A percentile compares a stretch with the other conserved stretches of the same genome.
These are phyloP conservation scores for Poecilia latipinna DNA, from an alignment of 2,113 vertebrate species.

Conservation along the genomic window DNA sequence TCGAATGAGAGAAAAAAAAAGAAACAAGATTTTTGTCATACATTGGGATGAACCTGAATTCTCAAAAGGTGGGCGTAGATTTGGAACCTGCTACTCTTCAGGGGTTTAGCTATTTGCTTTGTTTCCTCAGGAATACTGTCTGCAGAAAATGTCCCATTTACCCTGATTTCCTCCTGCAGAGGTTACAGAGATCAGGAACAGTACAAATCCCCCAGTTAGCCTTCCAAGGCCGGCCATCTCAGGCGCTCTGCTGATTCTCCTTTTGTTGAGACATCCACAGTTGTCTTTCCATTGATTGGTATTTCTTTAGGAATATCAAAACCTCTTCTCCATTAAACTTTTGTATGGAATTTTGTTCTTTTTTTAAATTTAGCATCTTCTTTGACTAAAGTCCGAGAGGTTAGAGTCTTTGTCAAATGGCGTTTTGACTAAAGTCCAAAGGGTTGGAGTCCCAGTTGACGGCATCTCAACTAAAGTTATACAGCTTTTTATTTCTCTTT, in stretches of 20 bases:
- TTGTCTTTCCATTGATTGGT: constrained; percentile 52
- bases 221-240: constrained; percentile 52
- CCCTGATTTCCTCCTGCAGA: constrained; percentile 38
- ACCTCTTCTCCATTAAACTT: not conserved
- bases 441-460: too few relatives aligned
- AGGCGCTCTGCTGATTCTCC: constrained; percentile 62
- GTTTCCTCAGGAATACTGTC: constrained; percentile 18
- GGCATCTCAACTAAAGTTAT: too few relatives aligned
- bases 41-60: not conserved
- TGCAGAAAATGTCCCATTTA: constrained; percentile 9
- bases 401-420: too few relatives aligned
- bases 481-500: too few relatives aligned
- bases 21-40: not conserved
- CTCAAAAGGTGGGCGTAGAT: constrained; percentile 32
- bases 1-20: not conserved
- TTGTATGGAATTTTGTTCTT: not conserved
- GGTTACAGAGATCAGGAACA: constrained; percentile 28
- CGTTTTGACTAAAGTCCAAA: too few relatives aligned
- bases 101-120: constrained; percentile 27
- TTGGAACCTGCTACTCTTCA: constrained; percentile 19
- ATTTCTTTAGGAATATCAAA: constrained; percentile 30
- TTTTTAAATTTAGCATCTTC: not conserved
- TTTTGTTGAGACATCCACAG: constrained; percentile 52
- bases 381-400: too few relatives aligned
- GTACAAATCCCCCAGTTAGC: constrained; percentile 39